Base-by-base conservation (phyloP, 2,888 invertebrate genomes). In the Volucella inanis region DNA sequence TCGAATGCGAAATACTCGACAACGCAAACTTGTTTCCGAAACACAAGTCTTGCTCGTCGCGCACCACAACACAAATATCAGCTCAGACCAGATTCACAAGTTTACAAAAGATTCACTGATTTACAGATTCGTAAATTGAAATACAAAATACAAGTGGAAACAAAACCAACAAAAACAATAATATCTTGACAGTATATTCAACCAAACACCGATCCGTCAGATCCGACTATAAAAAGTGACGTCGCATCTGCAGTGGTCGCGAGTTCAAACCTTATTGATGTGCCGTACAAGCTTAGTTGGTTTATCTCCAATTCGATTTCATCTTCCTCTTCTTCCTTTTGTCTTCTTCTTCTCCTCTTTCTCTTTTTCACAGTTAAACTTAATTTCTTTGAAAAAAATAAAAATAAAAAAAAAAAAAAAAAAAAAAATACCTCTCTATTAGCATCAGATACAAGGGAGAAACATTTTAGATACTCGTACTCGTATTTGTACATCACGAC, bases 251-350 rank as follows among this genome's bases (percentile, higher is more conserved):
- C 62, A 62, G 57, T 80, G 72, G 62, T 76, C 62, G 81, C 76
- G 57, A 81, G 85, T 68, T 85, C 85, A 71, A 85, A 85, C 81
- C 85, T 68, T 85, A 85, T 77, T 85, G 81, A 85, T 75, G 31
- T 31, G 76, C 71, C 54, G 31, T 31, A 59, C 50, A 52, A 85
- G 81, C 80, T 85, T 85, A 59, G 61, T 31, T 43, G 67, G 72
- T 65, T 81, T 72, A 75, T 81, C 65, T 62, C 59, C 12, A 74
- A 77, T 43, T 67, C 72, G 85, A 76, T 76, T 85, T 80, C 75
- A 81, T 77, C 61, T 72, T 77, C 70, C 6, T 41, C 22, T 22
- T 22, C 22, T 31, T 31, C 31, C 31, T 50, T 49, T 2, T 49
- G n/a, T 52, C 47, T 15, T 47, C 18, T 61, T 59, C 31, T 14